Percentiles rank a stretch among this genome's conserved stretches.
Conservation (phyloP, 2,797 vertebrate genomes). For the Sardinella longiceps region DNA sequence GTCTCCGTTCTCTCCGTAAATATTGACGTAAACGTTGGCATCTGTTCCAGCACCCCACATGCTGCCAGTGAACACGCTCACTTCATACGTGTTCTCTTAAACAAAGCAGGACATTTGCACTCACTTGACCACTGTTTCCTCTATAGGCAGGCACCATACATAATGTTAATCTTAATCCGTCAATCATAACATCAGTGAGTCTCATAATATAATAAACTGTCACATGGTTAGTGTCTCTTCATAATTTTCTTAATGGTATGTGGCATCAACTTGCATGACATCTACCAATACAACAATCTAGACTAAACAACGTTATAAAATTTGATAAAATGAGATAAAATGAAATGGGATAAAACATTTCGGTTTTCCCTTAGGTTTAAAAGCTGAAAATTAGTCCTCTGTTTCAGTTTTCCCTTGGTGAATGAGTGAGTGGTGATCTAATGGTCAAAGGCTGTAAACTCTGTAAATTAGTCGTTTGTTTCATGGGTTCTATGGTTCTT, state of each 20-base stretch:
- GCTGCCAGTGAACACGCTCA: constrained; percentile 87
- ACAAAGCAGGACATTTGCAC: constrained; percentile 37
- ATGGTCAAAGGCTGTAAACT: neutral
- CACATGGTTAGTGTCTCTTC: too few species aligned
- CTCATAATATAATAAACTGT: constrained; percentile 38
- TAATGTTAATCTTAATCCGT: too few species aligned
- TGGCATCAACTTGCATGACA: neutral
- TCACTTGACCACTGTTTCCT: too few species aligned
- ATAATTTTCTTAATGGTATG: too few species aligned
- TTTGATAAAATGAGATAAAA: too few species aligned
- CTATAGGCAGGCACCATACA: too few species aligned
- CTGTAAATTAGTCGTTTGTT: neutral
- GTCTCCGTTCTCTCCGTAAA: constrained; percentile 93
- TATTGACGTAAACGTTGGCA: constrained; percentile 88
- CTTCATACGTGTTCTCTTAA: constrained; percentile 87
- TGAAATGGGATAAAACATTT: too few species aligned
- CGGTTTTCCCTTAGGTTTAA: too few species aligned
- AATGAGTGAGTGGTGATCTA: neutral
- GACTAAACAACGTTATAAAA: too few species aligned
- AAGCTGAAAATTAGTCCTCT: too few species aligned
- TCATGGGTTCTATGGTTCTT: neutral
- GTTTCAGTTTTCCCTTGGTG: too few species aligned
- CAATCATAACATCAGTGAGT: too few species aligned
- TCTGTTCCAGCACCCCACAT: constrained; percentile 86
- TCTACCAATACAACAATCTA: neutral